Percentiles rank a stretch among this genome's conserved stretches.
Evolutionary conservation across 2,797 vertebrate species (phyloP).

Genomic region (Semotilus atromaculatus): DNA sequence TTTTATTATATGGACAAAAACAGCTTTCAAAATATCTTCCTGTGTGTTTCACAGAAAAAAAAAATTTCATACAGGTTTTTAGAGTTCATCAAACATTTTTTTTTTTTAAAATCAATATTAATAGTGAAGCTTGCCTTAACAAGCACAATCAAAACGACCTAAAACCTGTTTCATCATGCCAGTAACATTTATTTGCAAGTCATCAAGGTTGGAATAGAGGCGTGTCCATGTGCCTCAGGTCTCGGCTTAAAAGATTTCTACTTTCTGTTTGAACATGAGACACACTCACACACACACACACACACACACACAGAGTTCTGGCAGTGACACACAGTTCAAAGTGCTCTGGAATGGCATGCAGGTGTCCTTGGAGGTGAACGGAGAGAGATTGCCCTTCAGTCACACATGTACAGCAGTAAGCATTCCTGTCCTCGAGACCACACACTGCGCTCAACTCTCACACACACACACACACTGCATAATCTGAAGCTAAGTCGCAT

Average conservation of each 20-base stretch:
- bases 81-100: background rate
- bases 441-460: conserved; percentile 12
- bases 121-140: conserved; percentile 7
- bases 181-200: background rate
- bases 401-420: background rate
- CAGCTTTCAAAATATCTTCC: background rate
- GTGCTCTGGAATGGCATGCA: conserved; percentile 26
- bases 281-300: conserved; percentile 11
- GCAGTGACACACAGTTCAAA: conserved; percentile 26
- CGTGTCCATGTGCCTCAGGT: conserved; percentile 24
- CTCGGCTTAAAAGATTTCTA: background rate
- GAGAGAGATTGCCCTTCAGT: conserved; percentile 18
- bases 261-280: conserved; percentile 9
- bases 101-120: background rate
- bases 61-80: background rate
- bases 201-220: conserved; percentile 14
- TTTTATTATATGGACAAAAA: background rate
- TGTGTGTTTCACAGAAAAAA: background rate
- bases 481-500: background rate
- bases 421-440: conserved; percentile 40
- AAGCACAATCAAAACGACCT: background rate
- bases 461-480: background rate
- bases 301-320: background rate
- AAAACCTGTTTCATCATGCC: conserved; percentile 15
- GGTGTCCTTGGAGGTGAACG: conserved; percentile 22